These are phyloP conservation scores for Lasiurus borealis DNA, from an alignment of 2,113 vertebrate species.

Conservation along the genomic window DNA sequence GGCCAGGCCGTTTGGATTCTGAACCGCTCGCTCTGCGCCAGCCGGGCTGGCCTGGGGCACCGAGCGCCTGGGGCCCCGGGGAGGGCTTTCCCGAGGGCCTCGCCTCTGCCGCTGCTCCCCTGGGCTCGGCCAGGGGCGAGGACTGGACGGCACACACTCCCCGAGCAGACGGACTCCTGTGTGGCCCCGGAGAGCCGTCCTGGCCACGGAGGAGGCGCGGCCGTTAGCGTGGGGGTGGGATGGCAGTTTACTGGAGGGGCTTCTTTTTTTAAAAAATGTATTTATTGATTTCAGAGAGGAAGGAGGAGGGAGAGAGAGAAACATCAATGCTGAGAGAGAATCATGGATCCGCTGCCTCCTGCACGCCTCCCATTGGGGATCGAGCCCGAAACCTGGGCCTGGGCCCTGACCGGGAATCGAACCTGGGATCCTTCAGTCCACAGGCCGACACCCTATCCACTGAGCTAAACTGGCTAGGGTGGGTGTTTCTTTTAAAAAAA, in stretches of 20 bases:
- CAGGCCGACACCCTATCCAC: no score
- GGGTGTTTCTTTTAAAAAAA: no score
- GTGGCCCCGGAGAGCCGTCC: background rate
- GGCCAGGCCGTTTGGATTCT: background rate
- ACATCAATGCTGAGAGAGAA: no score
- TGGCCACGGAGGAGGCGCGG: background rate
- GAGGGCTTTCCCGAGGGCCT: constrained; percentile 46
- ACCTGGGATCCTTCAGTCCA: no score
- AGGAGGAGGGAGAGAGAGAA: no score
- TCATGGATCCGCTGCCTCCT: no score
- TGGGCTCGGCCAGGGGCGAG: constrained; percentile 71
- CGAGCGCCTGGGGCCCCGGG: background rate
- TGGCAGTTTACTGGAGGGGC: background rate
- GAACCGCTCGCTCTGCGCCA: fast-evolving
- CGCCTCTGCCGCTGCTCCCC: constrained; percentile 74
- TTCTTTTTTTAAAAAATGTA: no score
- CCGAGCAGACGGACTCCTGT: constrained; percentile 25
- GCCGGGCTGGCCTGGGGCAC: background rate
- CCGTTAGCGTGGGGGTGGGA: background rate
- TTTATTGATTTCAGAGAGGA: no score
- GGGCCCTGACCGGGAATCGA: no score
- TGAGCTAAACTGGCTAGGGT: no score
- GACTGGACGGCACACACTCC: constrained; percentile 73
- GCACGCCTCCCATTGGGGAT: no score
- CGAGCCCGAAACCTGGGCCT: no score